Evolutionary conservation across 2,797 vertebrate genomes (phyloP), one percentile per base, ranked within the genome.

Genomic region (Eidolon dupreanum): DNA sequence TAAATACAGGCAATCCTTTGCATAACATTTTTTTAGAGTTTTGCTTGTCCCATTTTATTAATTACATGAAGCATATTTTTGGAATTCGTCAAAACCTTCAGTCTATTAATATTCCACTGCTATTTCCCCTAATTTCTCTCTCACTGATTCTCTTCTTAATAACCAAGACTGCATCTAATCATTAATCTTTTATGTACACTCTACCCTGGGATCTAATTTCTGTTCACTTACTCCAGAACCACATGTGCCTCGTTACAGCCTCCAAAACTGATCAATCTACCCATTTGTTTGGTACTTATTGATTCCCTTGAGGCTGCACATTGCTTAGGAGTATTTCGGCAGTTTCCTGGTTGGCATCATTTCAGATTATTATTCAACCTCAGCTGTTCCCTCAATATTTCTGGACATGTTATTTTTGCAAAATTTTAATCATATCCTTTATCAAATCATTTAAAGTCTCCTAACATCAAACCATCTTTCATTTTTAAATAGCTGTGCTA

Each of bases 351-450:
- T 66, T 92, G 75, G 57, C 85, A 77, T 19, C 15, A 24, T 89
- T 88, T 88, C 82, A 74, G 9, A 13, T 33, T 63, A 41, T 90
- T 86, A 96, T 88, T 90, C 88, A 93, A 79, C 9, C 61, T 93
- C 73, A 91, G 73, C 66, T 78, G 49, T 10, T 92, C 15, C 36
- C 24, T 90, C 59, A 66, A 3, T 74, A 46, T 59, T 94, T 49
- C 71, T 89, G 59, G 71, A 57, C 41, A 96, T 82, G 71, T 49
- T 88, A 33, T 74, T 86, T 95, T 73, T 78, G 3, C 22, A 93
- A 94, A 95, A 57, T 8, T 22, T 74, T 61, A 90, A 49, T 75
- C 63, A 24, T 59, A 49, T 68, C 24, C 5, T 88, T 90, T 90
- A 68, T 65, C 26, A 88, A 85, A 63, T 22, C 8, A 33, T 9